Evolutionary conservation across 2,888 invertebrate species (phyloP).

Genomic region (Hydrotaea diabolus): DNA sequence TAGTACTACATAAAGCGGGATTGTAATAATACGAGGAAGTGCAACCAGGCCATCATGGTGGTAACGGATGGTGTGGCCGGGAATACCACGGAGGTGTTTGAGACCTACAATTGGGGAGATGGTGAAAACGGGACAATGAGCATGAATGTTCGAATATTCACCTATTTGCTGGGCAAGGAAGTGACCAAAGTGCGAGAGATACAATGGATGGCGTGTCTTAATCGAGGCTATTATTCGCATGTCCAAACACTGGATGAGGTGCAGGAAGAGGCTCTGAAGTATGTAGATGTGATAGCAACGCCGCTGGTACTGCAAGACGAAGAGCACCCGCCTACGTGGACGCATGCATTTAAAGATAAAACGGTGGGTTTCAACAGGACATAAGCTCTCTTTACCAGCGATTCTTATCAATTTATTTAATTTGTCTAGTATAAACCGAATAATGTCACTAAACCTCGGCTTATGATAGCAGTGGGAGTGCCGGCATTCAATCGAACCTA

Average conservation of each 20-base stretch:
- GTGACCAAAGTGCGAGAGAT: constrained; percentile 94
- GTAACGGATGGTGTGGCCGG: constrained; percentile 97
- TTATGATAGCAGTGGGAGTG: constrained; percentile 95
- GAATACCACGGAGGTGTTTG: constrained; percentile 92
- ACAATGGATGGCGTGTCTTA: constrained; percentile 96
- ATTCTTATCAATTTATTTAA: too few species aligned
- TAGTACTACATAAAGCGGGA: constrained; percentile 82
- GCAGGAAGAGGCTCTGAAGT: constrained; percentile 96
- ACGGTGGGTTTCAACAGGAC: constrained; percentile 87
- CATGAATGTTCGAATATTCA: constrained; percentile 95
- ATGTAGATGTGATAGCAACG: constrained; percentile 95
- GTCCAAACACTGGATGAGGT: constrained; percentile 97
- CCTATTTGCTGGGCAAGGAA: constrained; percentile 96
- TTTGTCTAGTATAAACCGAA: constrained; percentile 73
- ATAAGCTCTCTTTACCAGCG: too few species aligned
- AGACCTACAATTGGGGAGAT: constrained; percentile 88
- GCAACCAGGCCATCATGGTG: constrained; percentile 98
- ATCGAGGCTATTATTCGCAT: constrained; percentile 97
- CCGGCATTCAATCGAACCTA: constrained; percentile 92
- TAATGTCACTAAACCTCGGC: constrained; percentile 80
- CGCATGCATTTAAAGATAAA: constrained; percentile 94
- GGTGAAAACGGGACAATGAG: constrained; percentile 84
- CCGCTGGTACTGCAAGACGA: constrained; percentile 88
- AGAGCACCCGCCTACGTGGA: constrained; percentile 95
- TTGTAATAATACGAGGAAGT: constrained; percentile 83